A percentile compares a stretch with the other conserved stretches of the same genome.
Evolutionary conservation across 2,113 vertebrate genomes (phyloP).

Genomic region (Sciurus niger): DNA sequence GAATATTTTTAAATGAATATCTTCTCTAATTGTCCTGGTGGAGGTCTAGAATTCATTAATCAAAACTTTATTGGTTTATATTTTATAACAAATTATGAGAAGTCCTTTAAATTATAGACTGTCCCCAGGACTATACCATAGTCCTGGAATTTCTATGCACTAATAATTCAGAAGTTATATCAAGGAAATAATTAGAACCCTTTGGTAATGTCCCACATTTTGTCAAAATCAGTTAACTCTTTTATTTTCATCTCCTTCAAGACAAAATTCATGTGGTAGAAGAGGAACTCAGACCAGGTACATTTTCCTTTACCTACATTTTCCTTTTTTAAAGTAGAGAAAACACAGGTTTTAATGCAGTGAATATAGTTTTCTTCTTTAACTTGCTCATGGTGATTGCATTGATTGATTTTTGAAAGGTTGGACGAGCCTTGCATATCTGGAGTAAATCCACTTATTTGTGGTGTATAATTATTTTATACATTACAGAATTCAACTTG

Average conservation of each 20-base stretch:
- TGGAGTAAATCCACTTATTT: background rate
- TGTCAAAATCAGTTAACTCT: background rate
- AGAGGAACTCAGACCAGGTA: background rate
- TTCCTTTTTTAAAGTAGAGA: background rate
- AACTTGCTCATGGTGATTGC: background rate
- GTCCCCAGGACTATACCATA: background rate
- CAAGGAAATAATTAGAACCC: background rate
- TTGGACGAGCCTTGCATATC: background rate
- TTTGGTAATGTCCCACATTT: background rate
- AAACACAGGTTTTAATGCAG: background rate
- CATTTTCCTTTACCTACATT: background rate
- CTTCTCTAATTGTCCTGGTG: background rate
- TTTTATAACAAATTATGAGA: background rate
- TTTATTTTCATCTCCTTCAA: conserved; percentile 29
- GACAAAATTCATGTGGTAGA: background rate
- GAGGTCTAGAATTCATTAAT: background rate
- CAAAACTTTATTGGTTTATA: too few species aligned
- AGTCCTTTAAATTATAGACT: background rate
- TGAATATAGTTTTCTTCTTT: background rate
- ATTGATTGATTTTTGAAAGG: background rate
- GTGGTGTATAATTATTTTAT: background rate
- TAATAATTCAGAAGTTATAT: background rate
- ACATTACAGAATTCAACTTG: background rate
- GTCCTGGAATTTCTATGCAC: background rate
- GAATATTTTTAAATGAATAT: background rate